A percentile compares a stretch with the other conserved stretches of the same genome.
Evolutionary conservation across 1,140 invertebrate genomes (phyloP).

Genomic region (Euschistus heros): DNA sequence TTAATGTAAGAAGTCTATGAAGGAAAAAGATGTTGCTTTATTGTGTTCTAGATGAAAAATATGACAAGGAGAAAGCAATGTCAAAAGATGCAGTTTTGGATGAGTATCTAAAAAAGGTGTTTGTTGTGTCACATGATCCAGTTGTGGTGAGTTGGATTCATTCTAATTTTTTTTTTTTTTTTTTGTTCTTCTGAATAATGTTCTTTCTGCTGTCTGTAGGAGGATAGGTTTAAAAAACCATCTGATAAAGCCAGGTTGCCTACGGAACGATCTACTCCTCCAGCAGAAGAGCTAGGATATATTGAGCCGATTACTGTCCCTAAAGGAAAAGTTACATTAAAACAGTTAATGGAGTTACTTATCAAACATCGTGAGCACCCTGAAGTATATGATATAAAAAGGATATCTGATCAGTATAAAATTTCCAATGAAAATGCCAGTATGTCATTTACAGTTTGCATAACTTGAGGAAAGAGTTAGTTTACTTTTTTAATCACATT

Average conservation of each 20-base stretch:
- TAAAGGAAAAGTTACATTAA: constrained; percentile 33
- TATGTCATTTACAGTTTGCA: background rate
- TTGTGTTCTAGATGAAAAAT: constrained; percentile 21
- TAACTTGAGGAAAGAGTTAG: background rate
- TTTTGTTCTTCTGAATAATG: no score
- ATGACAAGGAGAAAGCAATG: constrained; percentile 12
- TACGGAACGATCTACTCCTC: background rate
- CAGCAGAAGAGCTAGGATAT: constrained; percentile 31
- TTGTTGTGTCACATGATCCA: constrained; percentile 23
- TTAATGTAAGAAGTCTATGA: background rate
- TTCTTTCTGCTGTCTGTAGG: no score
- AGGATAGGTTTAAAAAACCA: background rate
- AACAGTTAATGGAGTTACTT: constrained; percentile 33
- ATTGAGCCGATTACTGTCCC: constrained; percentile 33
- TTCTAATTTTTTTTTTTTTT: no score
- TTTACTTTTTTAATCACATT: background rate
- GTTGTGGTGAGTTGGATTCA: constrained; percentile 17
- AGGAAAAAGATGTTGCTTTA: background rate
- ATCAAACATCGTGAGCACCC: constrained; percentile 32
- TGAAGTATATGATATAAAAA: constrained; percentile 26
- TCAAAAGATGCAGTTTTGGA: constrained; percentile 26
- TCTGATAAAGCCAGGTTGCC: background rate
- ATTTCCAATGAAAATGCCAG: constrained; percentile 28
- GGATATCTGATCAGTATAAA: constrained; percentile 33
- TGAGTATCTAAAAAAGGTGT: constrained; percentile 28